Conservation (phyloP, 2,113 vertebrate genomes). For the Indri indri region DNA sequence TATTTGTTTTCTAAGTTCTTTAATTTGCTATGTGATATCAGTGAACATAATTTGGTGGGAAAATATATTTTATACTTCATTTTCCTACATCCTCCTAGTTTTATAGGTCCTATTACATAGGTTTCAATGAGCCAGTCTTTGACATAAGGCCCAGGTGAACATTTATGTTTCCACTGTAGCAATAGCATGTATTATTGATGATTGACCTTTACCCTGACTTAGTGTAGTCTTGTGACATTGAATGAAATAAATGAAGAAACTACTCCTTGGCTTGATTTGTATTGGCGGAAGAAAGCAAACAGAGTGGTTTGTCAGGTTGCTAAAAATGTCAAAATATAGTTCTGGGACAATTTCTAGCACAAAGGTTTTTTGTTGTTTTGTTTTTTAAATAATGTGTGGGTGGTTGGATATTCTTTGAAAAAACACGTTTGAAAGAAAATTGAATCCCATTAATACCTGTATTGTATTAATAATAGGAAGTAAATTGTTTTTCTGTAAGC, state of each 20-base stretch:
- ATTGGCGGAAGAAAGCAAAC: slow-evolving; percentile 55
- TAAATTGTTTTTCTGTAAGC: slow-evolving; percentile 41
- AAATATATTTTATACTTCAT: slow-evolving; percentile 22
- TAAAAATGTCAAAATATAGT: slow-evolving; percentile 67
- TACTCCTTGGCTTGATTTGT: slow-evolving; percentile 61
- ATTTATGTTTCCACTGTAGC: slow-evolving; percentile 24
- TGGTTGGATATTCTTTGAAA: slow-evolving; percentile 42
- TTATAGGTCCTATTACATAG: slow-evolving; percentile 12
- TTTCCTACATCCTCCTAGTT: slow-evolving; percentile 11
- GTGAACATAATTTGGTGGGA: neutral
- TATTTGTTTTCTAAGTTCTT: neutral
- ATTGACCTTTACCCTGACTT: slow-evolving; percentile 70
- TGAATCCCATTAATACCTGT: slow-evolving; percentile 33
- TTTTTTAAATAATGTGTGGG: slow-evolving; percentile 47
- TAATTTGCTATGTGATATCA: neutral
- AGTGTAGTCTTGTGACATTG: slow-evolving; percentile 60
- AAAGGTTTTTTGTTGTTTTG: slow-evolving; percentile 18
- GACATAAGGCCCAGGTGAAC: slow-evolving; percentile 20
- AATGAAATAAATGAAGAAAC: slow-evolving; percentile 68
- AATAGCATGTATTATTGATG: slow-evolving; percentile 36
- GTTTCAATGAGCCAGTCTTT: slow-evolving; percentile 23
- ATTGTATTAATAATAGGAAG: slow-evolving; percentile 32
- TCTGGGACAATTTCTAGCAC: slow-evolving; percentile 52
- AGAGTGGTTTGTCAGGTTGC: slow-evolving; percentile 68
- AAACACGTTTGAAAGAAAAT: slow-evolving; percentile 53